Percentiles rank a stretch among this genome's conserved stretches.
Conservation (phyloP, 1,140 invertebrate species). For the Spodoptera frugiperda region DNA sequence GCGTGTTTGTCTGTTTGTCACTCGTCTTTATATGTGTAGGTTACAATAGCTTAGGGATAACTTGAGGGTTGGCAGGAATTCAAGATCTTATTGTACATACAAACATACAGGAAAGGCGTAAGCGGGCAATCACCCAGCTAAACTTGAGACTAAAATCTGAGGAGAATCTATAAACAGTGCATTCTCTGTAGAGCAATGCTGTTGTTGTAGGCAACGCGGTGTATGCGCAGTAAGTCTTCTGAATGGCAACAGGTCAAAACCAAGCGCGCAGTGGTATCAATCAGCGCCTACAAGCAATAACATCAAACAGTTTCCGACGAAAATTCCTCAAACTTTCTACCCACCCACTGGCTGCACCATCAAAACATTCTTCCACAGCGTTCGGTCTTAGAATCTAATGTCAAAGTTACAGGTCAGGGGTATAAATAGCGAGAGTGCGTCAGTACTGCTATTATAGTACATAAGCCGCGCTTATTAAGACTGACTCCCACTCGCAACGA, state of each 20-base stretch:
- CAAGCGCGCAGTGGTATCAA: neutral
- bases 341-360: conserved; percentile 12
- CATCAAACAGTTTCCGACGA: neutral
- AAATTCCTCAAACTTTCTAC: conserved; percentile 12
- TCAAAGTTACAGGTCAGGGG: conserved; percentile 68
- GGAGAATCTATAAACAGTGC: neutral
- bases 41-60: conserved; percentile 28
- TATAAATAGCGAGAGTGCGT: conserved; percentile 73
- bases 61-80: conserved; percentile 42
- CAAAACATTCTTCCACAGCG: conserved; percentile 25
- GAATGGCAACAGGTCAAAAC: neutral
- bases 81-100: conserved; percentile 24
- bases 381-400: conserved; percentile 50
- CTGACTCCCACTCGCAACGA: conserved; percentile 75
- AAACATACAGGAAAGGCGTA: neutral
- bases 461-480: conserved; percentile 80
- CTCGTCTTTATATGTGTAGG: conserved; percentile 36
- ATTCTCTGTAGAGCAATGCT: too few species aligned
- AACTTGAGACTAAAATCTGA: neutral
- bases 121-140: neutral
- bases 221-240: neutral
- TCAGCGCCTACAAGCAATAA: conserved; percentile 12
- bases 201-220: neutral
- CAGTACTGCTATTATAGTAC: conserved; percentile 74
- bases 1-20: conserved; percentile 45